Base-by-base conservation (phyloP, 1,140 invertebrate species). In the Dinothrombium tinctorium region DNA sequence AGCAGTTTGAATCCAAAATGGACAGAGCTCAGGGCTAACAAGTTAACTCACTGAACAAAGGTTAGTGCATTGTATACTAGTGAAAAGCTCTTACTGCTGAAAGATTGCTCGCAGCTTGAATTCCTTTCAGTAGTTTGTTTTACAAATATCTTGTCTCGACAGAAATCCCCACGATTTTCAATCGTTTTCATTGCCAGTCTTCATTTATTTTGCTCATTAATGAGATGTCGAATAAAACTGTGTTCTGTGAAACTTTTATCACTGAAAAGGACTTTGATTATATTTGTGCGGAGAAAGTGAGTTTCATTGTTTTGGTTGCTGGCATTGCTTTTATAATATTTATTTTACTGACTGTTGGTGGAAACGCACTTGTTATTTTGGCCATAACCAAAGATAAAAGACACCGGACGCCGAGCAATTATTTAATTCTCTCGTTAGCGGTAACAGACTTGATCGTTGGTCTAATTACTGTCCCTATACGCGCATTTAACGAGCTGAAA, bases 361-460 rank as follows among this genome's bases (percentile, higher is more conserved):
- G 37, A 8, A 38, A 38, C 24, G 9, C 24, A 24, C 7, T 31
- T 9, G 37, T 38, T 9, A 38, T 38, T 17, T 7, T 38, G 6
- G 37, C 37, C n/a, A 38, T 38, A 8, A 29, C 24, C 7, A 37
- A 37, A 22, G 20, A n/a, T 4, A n/a, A n/a, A 7, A 37, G 20
- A 37, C 14, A 21, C 4, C 4, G 36, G 20, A 20, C 20, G 4
- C n/a, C 7, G 7, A 21, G 17, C 19, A 37, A 19, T 37, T 37
- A 37, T 14, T 14, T 37, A 19, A 37, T 37, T 20, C 7, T 37
- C 8, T 37, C 36, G 7, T 37, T 37, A 17, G 37, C 37, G 21
- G 8, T 38, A 9, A 38, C 37, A 7, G 37, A 38, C 17, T 29
- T 38, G 15, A 38, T 38, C 7, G 37, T 38, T 29, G 37, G 37